These are phyloP conservation scores for Kryptopterus vitreolus DNA, from an alignment of 2,797 vertebrate genomes.

Conservation along the genomic window DNA sequence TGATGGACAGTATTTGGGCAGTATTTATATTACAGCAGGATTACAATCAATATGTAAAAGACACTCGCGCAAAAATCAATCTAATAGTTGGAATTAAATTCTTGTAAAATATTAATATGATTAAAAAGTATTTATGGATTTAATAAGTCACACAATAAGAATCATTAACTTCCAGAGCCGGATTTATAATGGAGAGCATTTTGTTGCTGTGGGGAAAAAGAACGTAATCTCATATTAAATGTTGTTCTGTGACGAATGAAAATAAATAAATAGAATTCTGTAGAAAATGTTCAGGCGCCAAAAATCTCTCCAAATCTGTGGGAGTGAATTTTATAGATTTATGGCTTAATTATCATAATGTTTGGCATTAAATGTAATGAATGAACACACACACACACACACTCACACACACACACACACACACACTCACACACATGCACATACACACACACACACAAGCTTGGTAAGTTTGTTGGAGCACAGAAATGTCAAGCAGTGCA, in stretches of 20 bases:
- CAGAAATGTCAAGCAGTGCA: background rate
- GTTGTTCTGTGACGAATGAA: background rate
- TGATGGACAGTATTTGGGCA: background rate
- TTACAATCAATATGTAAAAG: background rate
- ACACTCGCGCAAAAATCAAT: background rate
- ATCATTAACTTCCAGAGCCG: background rate
- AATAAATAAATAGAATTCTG: background rate
- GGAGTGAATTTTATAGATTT: background rate
- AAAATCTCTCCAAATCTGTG: background rate
- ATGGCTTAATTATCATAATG: background rate
- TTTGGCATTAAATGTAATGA: background rate
- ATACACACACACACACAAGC: no score
- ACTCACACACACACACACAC: background rate
- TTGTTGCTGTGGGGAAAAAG: background rate
- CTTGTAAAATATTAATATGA: background rate
- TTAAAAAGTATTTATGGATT: slow-evolving; percentile 4
- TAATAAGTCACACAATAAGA: background rate
- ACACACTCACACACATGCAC: no score
- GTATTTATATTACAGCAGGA: background rate
- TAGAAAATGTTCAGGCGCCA: no score
- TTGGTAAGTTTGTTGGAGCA: background rate
- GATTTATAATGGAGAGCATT: background rate
- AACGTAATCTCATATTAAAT: background rate
- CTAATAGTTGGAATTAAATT: background rate
- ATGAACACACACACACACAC: no score